Percentiles rank a stretch among this genome's conserved stretches.
Conservation (phyloP, 2,113 vertebrate species). For the Acinonyx jubatus region DNA sequence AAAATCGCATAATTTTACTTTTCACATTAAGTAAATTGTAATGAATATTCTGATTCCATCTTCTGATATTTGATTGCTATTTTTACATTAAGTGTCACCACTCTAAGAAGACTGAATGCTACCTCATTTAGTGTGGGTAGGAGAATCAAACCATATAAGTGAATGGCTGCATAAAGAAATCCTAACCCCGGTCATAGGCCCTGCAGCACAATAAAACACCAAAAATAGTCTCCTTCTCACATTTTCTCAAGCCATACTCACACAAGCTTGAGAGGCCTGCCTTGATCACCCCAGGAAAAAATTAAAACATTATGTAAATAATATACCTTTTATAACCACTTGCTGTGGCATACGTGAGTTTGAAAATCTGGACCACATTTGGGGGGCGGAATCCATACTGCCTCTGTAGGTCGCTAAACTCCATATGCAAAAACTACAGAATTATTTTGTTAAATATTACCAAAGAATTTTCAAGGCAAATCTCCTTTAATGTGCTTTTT, state of each 20-base stretch:
- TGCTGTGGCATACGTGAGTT: background rate
- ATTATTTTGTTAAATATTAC: background rate
- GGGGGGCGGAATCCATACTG: rapidly evolving
- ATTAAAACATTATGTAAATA: background rate
- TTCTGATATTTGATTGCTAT: background rate
- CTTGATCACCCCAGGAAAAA: background rate
- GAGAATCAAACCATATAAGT: background rate
- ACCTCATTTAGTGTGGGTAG: background rate
- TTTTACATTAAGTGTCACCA: background rate
- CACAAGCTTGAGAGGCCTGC: background rate
- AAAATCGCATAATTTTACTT: background rate
- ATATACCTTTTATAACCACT: background rate
- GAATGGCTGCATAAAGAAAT: background rate
- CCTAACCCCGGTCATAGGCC: background rate
- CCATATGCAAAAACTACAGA: background rate
- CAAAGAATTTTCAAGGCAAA: background rate
- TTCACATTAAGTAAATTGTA: background rate
- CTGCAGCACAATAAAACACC: background rate
- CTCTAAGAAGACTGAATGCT: background rate
- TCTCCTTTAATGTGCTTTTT: background rate
- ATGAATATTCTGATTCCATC: background rate
- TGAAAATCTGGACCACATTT: background rate
- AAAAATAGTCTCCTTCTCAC: background rate
- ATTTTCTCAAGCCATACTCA: background rate
- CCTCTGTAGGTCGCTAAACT: background rate